Percentiles rank a stretch among this genome's conserved stretches.
These are phyloP conservation scores for Hydra vulgaris DNA, from an alignment of 30 jellyfish, hydroid and myxozoan species.

Conservation along the genomic window DNA sequence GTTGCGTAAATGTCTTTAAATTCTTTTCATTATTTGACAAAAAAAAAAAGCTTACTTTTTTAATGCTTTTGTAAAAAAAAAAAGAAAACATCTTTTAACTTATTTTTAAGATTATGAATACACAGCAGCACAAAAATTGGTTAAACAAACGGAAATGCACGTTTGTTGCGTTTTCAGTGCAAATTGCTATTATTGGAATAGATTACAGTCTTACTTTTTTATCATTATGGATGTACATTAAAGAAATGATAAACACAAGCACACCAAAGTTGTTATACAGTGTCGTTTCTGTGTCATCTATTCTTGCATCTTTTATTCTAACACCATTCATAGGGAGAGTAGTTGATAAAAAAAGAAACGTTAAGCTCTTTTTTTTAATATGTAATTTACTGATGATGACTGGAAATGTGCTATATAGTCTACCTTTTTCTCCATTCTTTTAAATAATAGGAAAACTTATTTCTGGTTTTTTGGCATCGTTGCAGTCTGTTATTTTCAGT, in stretches of 20 bases:
- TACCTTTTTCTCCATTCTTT: slow-evolving; percentile 31
- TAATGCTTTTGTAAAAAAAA: too few species aligned
- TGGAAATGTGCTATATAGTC: slow-evolving; percentile 31
- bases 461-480: slow-evolving; percentile 28
- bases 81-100: too few species aligned
- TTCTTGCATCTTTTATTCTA: slow-evolving; percentile 7
- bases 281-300: slow-evolving; percentile 14
- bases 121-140: slow-evolving; percentile 23
- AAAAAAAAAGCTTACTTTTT: too few species aligned
- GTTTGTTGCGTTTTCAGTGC: slow-evolving; percentile 1
- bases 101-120: too few species aligned
- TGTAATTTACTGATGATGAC: slow-evolving; percentile 24
- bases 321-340: slow-evolving; percentile 18
- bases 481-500: slow-evolving; percentile 20
- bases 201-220: slow-evolving; percentile 22
- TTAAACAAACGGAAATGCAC: slow-evolving; percentile 9
- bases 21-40: too few species aligned
- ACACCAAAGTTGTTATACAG: slow-evolving; percentile 25
- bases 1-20: too few species aligned
- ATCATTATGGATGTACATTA: slow-evolving; percentile 21
- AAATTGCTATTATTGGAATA: slow-evolving; percentile 12
- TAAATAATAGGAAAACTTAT: slow-evolving; percentile 28
- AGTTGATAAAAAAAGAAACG: slow-evolving; percentile 27
- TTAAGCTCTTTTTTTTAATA: not conserved
- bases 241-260: not conserved